Base-by-base conservation (phyloP, 2,888 invertebrate genomes). In the Adela reaumurella region DNA sequence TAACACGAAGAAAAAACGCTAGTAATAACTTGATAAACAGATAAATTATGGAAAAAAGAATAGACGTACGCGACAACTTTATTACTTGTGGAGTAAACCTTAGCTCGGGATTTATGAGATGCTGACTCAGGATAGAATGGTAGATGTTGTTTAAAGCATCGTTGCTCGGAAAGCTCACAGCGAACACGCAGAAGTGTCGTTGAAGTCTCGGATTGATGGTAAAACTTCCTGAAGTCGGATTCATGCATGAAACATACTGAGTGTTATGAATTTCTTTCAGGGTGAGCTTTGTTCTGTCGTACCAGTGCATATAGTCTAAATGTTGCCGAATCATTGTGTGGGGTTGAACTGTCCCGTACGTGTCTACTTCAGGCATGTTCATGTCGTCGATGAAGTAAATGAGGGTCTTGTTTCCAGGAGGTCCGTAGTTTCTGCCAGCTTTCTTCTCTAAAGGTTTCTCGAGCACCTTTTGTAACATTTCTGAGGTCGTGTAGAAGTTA, bases 191-290 rank as follows among this genome's bases (percentile, higher is more conserved):
- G 63, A 94, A 94, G 65, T 94, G 94, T 47, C 94, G 80, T 65
- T 97, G 96, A 8, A 97, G 80, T 54, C 97, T 83, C 0, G 97
- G 94, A 77, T 97, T 96, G 55, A 97, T 95, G 3, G 96, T 96
- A 62, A 97, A 97, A 62, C 94, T 95, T 46, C 97, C 97, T 19
- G 97, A 95, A 0, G 97, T 97, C 0, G 97, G 97, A 74, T 97
- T 97, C 97, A 97, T 97, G 65, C 96, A 96, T 28, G 95, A 90
- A 14, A 97, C 90, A 63, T 97, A 97, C 66, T 97, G 97, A 51
- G 96, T 96, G 63, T 96, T 97, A 67, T 95, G 94, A 52, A 97
- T 94, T 54, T 97, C 97, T 71, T 97, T 97, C 11, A 97, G 70
- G 0, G 90, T 82, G 18, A 97, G 74, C 63, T 93, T 93, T 43